These are phyloP conservation scores for Prosopocoilus inquinatus DNA, from an alignment of 2,888 invertebrate species.

Conservation along the genomic window DNA sequence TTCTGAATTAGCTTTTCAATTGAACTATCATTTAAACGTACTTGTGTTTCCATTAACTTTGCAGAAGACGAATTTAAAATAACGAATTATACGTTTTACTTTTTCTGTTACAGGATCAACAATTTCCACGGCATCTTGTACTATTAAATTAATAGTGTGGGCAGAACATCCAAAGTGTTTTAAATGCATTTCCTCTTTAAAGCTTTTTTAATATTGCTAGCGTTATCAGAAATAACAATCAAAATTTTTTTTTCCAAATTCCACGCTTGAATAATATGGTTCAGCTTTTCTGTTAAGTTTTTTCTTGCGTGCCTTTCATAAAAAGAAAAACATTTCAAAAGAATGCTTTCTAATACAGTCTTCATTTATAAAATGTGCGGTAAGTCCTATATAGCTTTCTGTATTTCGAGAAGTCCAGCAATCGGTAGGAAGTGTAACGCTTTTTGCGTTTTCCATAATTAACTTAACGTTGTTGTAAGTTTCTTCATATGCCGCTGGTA, in stretches of 20 bases:
- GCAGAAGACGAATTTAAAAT: too few relatives aligned
- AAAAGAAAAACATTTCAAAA: conserved; percentile 27
- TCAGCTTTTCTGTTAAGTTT: conserved; percentile 30
- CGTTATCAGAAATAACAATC: conserved; percentile 20
- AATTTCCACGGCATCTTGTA: conserved; percentile 1
- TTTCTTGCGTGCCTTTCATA: conserved; percentile 25
- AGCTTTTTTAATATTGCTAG: background rate
- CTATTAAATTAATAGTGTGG: conserved; percentile 7
- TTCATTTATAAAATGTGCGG: conserved; percentile 30
- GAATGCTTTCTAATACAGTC: conserved; percentile 30
- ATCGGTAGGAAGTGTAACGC: conserved; percentile 37
- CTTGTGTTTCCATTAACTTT: too few relatives aligned
- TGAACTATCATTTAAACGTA: too few relatives aligned
- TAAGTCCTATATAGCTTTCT: conserved; percentile 33
- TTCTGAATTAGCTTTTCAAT: too few relatives aligned
- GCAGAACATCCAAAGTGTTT: conserved; percentile 14
- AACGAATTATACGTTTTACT: too few relatives aligned
- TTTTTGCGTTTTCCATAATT: too few relatives aligned
- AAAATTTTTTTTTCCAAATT: conserved; percentile 32
- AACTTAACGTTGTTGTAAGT: too few relatives aligned
- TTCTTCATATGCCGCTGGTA: too few relatives aligned
- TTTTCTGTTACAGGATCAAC: too few relatives aligned
- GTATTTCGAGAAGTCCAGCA: conserved; percentile 35
- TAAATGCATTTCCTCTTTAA: conserved; percentile 1
- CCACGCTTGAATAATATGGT: conserved; percentile 29